phyloP scores from a whole-genome alignment of 2,113 vertebrate species.

The Elephantulus edwardii region DNA sequence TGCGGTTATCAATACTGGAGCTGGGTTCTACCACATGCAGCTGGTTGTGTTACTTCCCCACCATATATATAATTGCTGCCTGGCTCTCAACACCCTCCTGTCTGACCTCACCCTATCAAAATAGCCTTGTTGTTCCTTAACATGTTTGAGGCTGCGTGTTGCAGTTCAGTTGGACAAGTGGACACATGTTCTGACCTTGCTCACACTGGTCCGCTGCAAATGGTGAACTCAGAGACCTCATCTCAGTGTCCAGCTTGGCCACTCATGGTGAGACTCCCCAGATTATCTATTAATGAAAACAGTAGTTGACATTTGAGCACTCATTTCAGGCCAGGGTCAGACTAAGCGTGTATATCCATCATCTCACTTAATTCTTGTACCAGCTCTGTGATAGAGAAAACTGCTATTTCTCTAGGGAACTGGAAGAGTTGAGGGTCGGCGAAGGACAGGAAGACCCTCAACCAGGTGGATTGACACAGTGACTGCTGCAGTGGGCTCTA shows the following conservation, averaged over 20 bases:
- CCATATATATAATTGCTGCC: neutral
- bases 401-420: too few species aligned
- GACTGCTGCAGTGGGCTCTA: too few species aligned
- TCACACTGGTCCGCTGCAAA: neutral
- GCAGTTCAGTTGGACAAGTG: neutral
- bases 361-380: neutral
- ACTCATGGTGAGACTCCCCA: neutral
- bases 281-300: constrained; percentile 20
- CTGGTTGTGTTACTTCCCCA: neutral
- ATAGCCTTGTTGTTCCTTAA: neutral
- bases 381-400: neutral
- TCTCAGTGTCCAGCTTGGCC: neutral
- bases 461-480: too few species aligned
- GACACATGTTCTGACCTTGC: neutral
- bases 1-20: neutral
- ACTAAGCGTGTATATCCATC: neutral
- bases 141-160: neutral
- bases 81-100: neutral
- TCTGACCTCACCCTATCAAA: neutral
- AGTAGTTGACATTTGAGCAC: neutral
- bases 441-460: too few species aligned
- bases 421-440: too few species aligned
- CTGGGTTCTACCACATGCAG: neutral
- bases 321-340: neutral
- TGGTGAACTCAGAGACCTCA: neutral